These are phyloP conservation scores for Porphyrio hochstetteri DNA, from an alignment of 2,113 vertebrate species.

Conservation along the genomic window DNA sequence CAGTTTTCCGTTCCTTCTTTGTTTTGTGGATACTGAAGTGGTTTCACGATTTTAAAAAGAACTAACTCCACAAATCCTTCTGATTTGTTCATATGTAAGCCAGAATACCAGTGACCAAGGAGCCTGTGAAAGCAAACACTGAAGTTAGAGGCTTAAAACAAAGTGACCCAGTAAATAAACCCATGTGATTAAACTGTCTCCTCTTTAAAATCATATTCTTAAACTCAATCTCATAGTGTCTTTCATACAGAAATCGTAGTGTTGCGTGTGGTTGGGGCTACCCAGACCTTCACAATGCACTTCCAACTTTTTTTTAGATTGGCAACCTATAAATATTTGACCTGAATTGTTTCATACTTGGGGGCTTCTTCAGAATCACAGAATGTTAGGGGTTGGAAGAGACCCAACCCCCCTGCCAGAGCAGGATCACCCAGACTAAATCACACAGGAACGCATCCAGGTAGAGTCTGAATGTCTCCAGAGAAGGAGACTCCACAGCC, in stretches of 20 bases:
- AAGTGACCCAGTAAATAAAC: background rate
- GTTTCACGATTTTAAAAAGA: slow-evolving; percentile 76
- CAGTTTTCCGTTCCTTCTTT: background rate
- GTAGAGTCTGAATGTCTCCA: too few relatives aligned
- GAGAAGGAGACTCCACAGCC: too few relatives aligned
- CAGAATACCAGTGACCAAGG: slow-evolving; percentile 90
- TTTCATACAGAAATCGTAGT: background rate
- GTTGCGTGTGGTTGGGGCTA: background rate
- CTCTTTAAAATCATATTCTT: background rate
- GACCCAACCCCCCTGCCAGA: too few relatives aligned
- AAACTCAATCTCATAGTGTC: background rate
- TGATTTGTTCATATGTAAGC: slow-evolving; percentile 87
- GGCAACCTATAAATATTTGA: background rate
- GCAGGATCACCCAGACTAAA: too few relatives aligned
- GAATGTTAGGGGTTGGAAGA: too few relatives aligned
- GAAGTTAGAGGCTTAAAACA: slow-evolving; percentile 53
- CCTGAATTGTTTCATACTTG: background rate
- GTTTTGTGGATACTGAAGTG: background rate
- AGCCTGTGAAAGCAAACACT: slow-evolving; percentile 78
- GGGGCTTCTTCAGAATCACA: background rate
- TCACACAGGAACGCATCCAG: too few relatives aligned
- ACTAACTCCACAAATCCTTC: slow-evolving; percentile 76
- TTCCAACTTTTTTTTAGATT: background rate
- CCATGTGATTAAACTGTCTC: background rate
- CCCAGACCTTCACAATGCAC: background rate